These are phyloP conservation scores for Drosophila nikananu DNA, from an alignment of 1,140 invertebrate genomes.

Conservation along the genomic window DNA sequence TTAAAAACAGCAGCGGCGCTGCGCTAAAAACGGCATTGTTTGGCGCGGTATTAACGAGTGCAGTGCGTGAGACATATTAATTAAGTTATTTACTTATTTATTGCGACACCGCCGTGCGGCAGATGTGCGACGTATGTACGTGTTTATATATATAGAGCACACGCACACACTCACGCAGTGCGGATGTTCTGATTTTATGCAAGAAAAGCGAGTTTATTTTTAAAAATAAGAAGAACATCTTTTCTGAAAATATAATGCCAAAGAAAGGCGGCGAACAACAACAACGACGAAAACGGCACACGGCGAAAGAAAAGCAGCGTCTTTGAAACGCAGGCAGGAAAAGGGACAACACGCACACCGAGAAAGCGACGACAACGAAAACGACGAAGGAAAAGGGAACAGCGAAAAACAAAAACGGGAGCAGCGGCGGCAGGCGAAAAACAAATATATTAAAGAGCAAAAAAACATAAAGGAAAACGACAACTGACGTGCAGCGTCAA, in stretches of 20 bases:
- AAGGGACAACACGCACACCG: constrained; percentile 27
- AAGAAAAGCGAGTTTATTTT: constrained; percentile 51
- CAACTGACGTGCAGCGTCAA: constrained; percentile 58
- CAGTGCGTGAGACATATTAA: constrained; percentile 32
- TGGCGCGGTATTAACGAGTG: constrained; percentile 12
- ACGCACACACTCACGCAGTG: constrained; percentile 32
- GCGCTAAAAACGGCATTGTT: constrained; percentile 18
- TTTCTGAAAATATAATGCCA: constrained; percentile 55
- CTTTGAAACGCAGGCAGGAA: constrained; percentile 11
- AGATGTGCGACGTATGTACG: constrained; percentile 41
- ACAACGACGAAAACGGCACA: constrained; percentile 15
- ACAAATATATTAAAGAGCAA: constrained; percentile 32
- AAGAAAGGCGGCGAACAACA: constrained; percentile 41
- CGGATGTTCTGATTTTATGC: constrained; percentile 57
- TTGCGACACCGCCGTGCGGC: constrained; percentile 49
- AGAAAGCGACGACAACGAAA: constrained; percentile 13
- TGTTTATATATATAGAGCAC: constrained; percentile 13
- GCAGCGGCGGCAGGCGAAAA: constrained; percentile 26
- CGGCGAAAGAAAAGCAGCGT: constrained; percentile 18
- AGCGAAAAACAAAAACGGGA: constrained; percentile 26
- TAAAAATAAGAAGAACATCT: constrained; percentile 55
- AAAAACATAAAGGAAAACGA: constrained; percentile 30
- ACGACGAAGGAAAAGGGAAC: constrained; percentile 20
- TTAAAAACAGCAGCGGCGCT: constrained; percentile 12
- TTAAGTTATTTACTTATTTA: constrained; percentile 32